Percentiles rank a stretch among this genome's conserved stretches.
Evolutionary conservation across 2,888 invertebrate species (phyloP).

Genomic region (Pristionchus fissidentatus): DNA sequence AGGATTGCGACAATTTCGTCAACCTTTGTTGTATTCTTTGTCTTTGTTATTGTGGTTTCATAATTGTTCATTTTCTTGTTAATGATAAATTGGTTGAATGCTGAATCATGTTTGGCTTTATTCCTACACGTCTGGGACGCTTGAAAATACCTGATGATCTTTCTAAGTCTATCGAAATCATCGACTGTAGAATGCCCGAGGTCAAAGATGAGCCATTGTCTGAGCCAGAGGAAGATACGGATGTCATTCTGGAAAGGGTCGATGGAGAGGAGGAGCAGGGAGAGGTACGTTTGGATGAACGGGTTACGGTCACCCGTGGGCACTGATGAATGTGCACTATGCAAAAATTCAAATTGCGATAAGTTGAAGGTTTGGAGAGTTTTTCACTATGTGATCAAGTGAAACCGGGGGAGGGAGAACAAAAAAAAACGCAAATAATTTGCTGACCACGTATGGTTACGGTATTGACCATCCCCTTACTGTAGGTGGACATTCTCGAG

Average conservation of each 20-base stretch:
- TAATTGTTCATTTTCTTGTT: not conserved
- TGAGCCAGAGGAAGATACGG: slow-evolving; percentile 27
- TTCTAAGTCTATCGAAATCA: not conserved
- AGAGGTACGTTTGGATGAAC: slow-evolving; percentile 26
- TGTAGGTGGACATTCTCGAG: slow-evolving; percentile 57
- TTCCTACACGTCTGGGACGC: slow-evolving; percentile 26
- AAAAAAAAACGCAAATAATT: too few relatives aligned
- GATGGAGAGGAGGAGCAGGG: slow-evolving; percentile 34
- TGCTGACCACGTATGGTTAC: not conserved
- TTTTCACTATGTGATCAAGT: too few relatives aligned
- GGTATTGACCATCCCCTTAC: not conserved
- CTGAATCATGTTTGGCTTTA: not conserved
- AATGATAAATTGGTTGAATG: not conserved
- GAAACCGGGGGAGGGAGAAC: too few relatives aligned
- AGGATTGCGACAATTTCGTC: too few relatives aligned
- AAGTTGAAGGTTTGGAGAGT: too few relatives aligned
- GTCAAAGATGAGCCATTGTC: slow-evolving; percentile 43
- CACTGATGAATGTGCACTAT: too few relatives aligned
- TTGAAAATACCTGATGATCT: slow-evolving; percentile 26
- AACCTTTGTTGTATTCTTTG: not conserved
- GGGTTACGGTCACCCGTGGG: not conserved
- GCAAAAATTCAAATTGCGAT: too few relatives aligned
- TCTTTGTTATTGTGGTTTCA: not conserved
- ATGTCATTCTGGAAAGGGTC: slow-evolving; percentile 12
- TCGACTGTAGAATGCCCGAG: not conserved